phyloP scores from a whole-genome alignment of 1,140 invertebrate species.

The Calycopis cecrops region DNA sequence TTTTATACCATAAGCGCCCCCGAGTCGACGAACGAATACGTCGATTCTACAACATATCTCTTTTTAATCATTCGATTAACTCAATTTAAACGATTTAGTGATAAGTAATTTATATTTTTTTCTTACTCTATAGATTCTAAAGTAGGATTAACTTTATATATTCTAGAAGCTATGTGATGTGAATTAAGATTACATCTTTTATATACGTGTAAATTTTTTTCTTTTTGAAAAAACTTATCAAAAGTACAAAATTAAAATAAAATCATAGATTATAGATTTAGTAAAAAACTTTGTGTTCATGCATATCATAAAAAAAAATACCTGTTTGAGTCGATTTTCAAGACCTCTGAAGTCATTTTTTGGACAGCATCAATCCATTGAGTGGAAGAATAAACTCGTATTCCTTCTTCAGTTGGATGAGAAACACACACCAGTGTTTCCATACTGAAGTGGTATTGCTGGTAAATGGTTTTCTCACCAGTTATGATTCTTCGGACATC shows the following conservation, averaged over 20 bases:
- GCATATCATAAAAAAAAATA: constrained; percentile 22
- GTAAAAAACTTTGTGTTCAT: too few relatives aligned
- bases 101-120: too few relatives aligned
- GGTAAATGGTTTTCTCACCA: constrained; percentile 39
- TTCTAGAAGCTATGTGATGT: too few relatives aligned
- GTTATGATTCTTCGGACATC: constrained; percentile 46
- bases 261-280: too few relatives aligned
- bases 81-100: too few relatives aligned
- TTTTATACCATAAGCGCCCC: constrained; percentile 78
- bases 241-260: too few relatives aligned
- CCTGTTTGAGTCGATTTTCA: constrained; percentile 63
- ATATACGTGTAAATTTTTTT: too few relatives aligned
- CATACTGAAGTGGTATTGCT: constrained; percentile 48
- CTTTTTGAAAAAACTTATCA: too few relatives aligned
- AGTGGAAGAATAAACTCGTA: constrained; percentile 76
- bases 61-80: too few relatives aligned
- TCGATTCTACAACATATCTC: constrained; percentile 70
- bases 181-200: too few relatives aligned
- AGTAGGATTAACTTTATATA: too few relatives aligned
- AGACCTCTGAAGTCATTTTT: constrained; percentile 67
- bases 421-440: constrained; percentile 78
- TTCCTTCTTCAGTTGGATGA: constrained; percentile 78
- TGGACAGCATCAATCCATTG: constrained; percentile 79
- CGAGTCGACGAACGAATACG: constrained; percentile 75
- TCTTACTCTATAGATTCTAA: too few relatives aligned